phyloP scores from a whole-genome alignment of 2,113 vertebrate species.

The Dromaius novaehollandiae region DNA sequence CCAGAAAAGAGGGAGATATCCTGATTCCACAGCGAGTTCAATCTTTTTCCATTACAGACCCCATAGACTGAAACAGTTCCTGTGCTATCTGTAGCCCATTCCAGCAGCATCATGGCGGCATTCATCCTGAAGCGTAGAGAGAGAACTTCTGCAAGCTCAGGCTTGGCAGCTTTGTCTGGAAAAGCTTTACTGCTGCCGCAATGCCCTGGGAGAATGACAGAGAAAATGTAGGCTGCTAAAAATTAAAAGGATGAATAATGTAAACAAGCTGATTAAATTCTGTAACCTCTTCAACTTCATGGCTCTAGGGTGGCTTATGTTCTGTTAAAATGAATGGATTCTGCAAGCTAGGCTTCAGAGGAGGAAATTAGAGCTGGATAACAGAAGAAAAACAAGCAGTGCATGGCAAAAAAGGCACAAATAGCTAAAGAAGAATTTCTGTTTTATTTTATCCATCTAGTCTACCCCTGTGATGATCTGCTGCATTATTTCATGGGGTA shows the following conservation, averaged over 20 bases:
- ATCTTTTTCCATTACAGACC: not conserved
- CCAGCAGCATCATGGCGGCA: not conserved
- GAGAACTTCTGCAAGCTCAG: not conserved
- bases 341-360: not conserved
- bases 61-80: not conserved
- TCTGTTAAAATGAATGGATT: not conserved
- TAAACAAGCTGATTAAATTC: conserved; percentile 58
- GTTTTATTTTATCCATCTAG: not conserved
- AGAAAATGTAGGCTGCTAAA: conserved; percentile 32
- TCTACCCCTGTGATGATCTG: not conserved
- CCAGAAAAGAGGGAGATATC: not conserved
- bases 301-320: conserved; percentile 22
- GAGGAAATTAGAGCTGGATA: not conserved
- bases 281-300: conserved; percentile 20
- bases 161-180: conserved; percentile 2
- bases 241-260: conserved; percentile 42
- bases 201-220: not conserved
- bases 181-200: conserved; percentile 17
- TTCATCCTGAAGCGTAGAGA: not conserved
- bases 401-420: not conserved
- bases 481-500: not conserved
- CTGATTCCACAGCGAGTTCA: not conserved
- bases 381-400: not conserved
- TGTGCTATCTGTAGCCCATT: not conserved
- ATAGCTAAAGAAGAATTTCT: not conserved